Evolutionary conservation across 2,888 invertebrate genomes (phyloP).

Genomic region (Poecilus cupreus): DNA sequence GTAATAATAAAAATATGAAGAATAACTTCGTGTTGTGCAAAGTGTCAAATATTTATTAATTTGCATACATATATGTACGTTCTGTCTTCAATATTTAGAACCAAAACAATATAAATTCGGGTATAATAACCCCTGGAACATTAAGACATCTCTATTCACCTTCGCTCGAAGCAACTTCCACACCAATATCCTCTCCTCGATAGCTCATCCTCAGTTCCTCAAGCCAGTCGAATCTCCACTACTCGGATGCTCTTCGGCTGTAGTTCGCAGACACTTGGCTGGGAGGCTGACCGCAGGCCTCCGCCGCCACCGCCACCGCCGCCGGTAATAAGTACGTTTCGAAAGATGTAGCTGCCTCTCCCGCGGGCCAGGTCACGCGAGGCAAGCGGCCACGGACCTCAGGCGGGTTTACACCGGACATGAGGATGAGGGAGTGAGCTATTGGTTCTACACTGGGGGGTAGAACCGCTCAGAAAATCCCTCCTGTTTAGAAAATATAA

Average conservation of each 20-base stretch:
- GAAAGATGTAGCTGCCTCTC: conserved; percentile 53
- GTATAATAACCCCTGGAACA: background rate
- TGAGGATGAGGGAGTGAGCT: background rate
- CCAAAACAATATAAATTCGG: too few relatives aligned
- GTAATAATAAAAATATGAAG: too few relatives aligned
- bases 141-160: background rate
- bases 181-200: background rate
- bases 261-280: conserved; percentile 23
- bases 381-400: too few relatives aligned
- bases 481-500: too few relatives aligned
- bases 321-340: conserved; percentile 55
- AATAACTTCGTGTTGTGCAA: too few relatives aligned
- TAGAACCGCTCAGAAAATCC: too few relatives aligned
- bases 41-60: too few relatives aligned
- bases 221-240: background rate
- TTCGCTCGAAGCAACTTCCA: background rate
- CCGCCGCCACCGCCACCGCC: conserved; percentile 21
- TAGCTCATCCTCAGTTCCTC: background rate
- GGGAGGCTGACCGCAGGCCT: conserved; percentile 32
- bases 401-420: conserved; percentile 2
- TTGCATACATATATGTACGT: too few relatives aligned
- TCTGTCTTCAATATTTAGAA: too few relatives aligned
- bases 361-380: conserved; percentile 49
- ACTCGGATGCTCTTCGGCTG: background rate
- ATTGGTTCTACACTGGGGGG: background rate